Evolutionary conservation across 2,888 invertebrate species (phyloP), one percentile per base, ranked within the genome.

Genomic region (Heteromurus nitidus): DNA sequence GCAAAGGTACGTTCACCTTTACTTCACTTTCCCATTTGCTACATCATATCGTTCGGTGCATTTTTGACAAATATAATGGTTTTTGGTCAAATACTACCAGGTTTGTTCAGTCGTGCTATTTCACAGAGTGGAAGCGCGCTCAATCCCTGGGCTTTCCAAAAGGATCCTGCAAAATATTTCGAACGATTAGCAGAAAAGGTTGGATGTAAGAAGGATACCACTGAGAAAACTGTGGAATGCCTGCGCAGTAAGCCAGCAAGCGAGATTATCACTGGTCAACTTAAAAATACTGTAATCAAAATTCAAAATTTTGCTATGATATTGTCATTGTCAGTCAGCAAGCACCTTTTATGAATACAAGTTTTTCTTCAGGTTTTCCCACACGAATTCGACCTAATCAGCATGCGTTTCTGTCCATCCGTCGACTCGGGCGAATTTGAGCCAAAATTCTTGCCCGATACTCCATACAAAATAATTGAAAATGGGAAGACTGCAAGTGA

Each of bases 391-490:
- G 82, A 82, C 50, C n/a, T 74, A 2, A 60, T 82, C 11, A 77
- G 55, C 26, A 82, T 82, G 82, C 60, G 53, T 2, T 82, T 80
- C 26, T 42, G 53, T n/a, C 82, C 82, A 28, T 79, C 82, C 0
- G 74, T 74, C 18, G 82, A 82, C 11, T 5, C 60, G 11, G 75
- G 68, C 2, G 16, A 60, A n/a, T 7, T n/a, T 9, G 68, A 65
- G 18, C 73, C 73, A 9, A 72, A 72, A n/a, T 95, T 95, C 88
- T 88, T 96, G 7, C 92, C 91, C 0, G 91, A 92, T 82, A 91
- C 92, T 86, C 94, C 95, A 0, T 91, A 91, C 85, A 90, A 91
- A 90, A 91, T 93, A 0, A 90, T 95, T 0, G 90, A 90, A 53
- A 88, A 91, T 9, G 93, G 92, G 0, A 89, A 90, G 0, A 89